phyloP scores from a whole-genome alignment of 1,140 invertebrate species.

The Drosophila pruinosa region DNA sequence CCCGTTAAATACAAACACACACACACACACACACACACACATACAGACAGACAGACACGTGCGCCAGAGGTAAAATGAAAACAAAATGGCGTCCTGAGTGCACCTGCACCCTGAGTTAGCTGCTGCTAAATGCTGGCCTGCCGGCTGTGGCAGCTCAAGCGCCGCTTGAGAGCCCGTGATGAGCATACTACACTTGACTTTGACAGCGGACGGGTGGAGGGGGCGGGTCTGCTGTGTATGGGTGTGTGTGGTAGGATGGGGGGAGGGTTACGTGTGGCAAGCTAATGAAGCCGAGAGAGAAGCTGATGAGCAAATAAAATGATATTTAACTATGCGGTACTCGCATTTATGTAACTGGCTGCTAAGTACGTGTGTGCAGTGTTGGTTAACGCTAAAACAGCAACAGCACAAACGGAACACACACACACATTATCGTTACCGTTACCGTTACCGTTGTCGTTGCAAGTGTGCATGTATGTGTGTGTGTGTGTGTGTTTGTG shows the following conservation, averaged over 20 bases:
- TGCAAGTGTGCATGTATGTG: conserved; percentile 1
- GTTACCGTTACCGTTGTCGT: no score
- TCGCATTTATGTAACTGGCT: conserved; percentile 5
- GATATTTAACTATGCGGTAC: conserved; percentile 33
- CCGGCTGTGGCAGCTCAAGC: conserved; percentile 32
- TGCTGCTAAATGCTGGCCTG: conserved; percentile 26
- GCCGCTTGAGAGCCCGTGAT: conserved; percentile 20
- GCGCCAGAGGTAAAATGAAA: not conserved
- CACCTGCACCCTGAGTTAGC: conserved; percentile 12
- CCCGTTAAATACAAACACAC: conserved; percentile 13
- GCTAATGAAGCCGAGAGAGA: conserved; percentile 35
- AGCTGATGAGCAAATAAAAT: conserved; percentile 46
- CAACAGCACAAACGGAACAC: not conserved
- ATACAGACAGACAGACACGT: conserved; percentile 9
- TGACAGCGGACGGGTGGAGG: not conserved
- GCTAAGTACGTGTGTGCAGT: conserved; percentile 35
- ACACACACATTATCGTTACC: no score
- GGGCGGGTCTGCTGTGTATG: conserved; percentile 5
- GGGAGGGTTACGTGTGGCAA: conserved; percentile 3
- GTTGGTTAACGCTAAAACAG: conserved; percentile 41
- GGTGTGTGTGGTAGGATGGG: not conserved
- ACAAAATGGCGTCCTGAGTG: conserved; percentile 14
- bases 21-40: conserved; percentile 14
- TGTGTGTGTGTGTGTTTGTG: not conserved
- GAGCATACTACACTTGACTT: conserved; percentile 16